Conservation (phyloP, 2,797 vertebrate species). For the Coilia nasus region DNA sequence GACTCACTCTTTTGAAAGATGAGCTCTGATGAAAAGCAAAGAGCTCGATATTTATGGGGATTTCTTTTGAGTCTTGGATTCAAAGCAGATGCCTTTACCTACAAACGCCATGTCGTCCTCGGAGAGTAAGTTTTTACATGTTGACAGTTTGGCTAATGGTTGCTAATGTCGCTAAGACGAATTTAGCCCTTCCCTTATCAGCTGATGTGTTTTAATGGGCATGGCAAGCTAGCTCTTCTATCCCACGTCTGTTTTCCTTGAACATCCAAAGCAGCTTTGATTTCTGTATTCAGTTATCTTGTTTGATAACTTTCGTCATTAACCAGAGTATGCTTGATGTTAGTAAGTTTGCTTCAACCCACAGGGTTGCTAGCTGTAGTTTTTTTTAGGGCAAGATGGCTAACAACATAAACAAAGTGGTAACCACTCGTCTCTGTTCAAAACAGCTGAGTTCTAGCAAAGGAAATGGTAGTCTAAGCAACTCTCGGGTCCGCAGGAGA, state of each 20-base stretch:
- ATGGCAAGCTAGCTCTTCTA: neutral
- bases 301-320: neutral
- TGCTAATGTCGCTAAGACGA: neutral
- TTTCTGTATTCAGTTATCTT: neutral
- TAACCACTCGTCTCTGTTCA: neutral
- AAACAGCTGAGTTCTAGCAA: neutral
- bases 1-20: neutral
- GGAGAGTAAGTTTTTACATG: slow-evolving; percentile 70
- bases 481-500: neutral
- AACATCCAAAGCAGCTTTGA: neutral
- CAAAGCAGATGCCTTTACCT: slow-evolving; percentile 46
- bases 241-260: neutral
- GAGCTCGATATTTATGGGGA: slow-evolving; percentile 78
- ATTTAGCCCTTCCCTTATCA: neutral
- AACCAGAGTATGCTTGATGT: neutral
- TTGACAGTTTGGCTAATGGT: neutral
- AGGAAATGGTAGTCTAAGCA: too few relatives aligned
- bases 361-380: neutral
- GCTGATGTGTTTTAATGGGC: neutral
- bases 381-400: neutral
- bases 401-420: neutral
- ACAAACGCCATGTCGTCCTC: slow-evolving; percentile 55
- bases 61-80: slow-evolving; percentile 79
- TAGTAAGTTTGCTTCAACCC: neutral
- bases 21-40: slow-evolving; percentile 50